phyloP scores from a whole-genome alignment of 2,797 vertebrate species.

The Meda fulgida region DNA sequence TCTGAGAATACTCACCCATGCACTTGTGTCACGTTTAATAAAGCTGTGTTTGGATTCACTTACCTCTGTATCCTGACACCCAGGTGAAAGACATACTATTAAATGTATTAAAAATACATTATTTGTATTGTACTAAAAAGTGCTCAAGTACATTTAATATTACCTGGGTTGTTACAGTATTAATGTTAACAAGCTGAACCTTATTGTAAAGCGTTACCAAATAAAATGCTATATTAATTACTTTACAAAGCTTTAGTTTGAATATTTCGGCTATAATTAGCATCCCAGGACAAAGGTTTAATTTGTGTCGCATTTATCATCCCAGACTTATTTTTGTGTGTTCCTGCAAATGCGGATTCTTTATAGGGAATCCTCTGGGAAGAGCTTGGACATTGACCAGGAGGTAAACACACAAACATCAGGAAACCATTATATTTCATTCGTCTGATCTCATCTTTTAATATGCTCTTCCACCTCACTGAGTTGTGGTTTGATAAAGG shows the following conservation, averaged over 20 bases:
- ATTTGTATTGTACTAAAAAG: no score
- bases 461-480: no score
- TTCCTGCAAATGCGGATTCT: not conserved
- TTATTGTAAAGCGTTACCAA: not conserved
- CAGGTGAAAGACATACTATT: no score
- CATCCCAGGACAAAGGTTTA: not conserved
- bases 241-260: not conserved
- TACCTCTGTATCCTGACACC: no score
- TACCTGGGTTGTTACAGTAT: no score
- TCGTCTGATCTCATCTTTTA: not conserved
- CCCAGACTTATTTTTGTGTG: not conserved
- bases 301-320: not conserved
- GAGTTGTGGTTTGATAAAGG: constrained; percentile 13
- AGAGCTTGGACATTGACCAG: not conserved
- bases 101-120: no score
- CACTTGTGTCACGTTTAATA: no score
- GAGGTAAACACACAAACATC: not conserved
- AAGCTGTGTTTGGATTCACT: no score
- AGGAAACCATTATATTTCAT: not conserved
- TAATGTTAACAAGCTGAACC: not conserved
- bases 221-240: not conserved
- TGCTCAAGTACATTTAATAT: no score
- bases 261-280: not conserved
- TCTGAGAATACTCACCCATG: no score
- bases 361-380: not conserved